A percentile compares a stretch with the other conserved stretches of the same genome.
Evolutionary conservation across 2,888 invertebrate genomes (phyloP).

Genomic region (Perdita meconis): DNA sequence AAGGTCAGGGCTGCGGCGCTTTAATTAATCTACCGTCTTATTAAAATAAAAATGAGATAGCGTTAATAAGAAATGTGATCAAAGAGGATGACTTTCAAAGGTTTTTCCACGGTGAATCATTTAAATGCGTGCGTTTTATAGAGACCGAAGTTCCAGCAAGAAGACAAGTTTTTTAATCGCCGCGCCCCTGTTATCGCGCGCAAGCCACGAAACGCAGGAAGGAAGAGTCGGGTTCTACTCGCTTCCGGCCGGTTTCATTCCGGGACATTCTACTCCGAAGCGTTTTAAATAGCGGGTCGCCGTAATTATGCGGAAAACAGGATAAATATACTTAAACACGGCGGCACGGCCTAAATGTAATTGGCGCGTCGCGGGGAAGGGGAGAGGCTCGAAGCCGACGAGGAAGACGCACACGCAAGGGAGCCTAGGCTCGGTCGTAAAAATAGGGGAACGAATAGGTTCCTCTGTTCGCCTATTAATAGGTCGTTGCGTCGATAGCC

Average conservation of each 20-base stretch:
- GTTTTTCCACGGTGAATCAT: no score
- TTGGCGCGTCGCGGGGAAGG: slow-evolving; percentile 37
- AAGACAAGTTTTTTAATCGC: not conserved
- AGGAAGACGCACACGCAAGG: slow-evolving; percentile 40
- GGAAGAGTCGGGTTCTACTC: slow-evolving; percentile 8
- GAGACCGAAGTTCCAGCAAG: not conserved
- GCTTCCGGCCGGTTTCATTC: not conserved
- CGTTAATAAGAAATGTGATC: no score
- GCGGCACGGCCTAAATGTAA: slow-evolving; percentile 53
- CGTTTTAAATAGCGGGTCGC: slow-evolving; percentile 29
- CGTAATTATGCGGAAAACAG: slow-evolving; percentile 52
- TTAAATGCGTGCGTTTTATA: no score
- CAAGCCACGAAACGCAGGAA: slow-evolving; percentile 8
- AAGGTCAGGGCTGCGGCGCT: no score
- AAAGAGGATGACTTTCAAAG: no score
- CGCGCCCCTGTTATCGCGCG: not conserved
- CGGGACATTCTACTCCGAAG: slow-evolving; percentile 13
- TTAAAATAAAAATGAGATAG: no score
- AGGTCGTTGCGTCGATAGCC: slow-evolving; percentile 63
- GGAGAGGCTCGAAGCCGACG: slow-evolving; percentile 25
- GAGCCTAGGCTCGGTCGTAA: slow-evolving; percentile 64
- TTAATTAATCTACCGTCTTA: no score
- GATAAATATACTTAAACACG: slow-evolving; percentile 49
- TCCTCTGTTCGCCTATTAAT: slow-evolving; percentile 65
- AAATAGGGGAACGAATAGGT: slow-evolving; percentile 69